A percentile compares a stretch with the other conserved stretches of the same genome.
Evolutionary conservation across 2,888 invertebrate species (phyloP).

Genomic region (Hyppa rectilinea): DNA sequence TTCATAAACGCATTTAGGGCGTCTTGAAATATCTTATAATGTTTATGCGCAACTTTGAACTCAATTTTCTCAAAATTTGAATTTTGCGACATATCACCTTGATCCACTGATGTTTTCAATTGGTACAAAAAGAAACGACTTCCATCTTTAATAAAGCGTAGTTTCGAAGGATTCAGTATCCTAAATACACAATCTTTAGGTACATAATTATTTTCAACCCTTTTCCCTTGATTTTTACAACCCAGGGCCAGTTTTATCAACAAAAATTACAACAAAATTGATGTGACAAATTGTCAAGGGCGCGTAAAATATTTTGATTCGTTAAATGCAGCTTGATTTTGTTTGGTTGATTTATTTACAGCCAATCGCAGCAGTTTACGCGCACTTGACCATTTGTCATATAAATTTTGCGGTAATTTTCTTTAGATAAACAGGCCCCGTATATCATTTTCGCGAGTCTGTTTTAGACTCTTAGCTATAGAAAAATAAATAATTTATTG

Average conservation of each 20-base stretch:
- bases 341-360: not conserved
- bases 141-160: conserved; percentile 78
- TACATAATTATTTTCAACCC: conserved; percentile 54
- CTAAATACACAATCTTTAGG: conserved; percentile 62
- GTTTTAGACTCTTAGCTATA: not conserved
- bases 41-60: no score
- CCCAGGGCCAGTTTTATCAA: not conserved
- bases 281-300: not conserved
- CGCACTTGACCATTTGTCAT: not conserved
- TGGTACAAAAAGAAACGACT: conserved; percentile 72
- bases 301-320: not conserved
- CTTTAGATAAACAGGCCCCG: not conserved
- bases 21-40: no score
- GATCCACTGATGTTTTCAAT: no score
- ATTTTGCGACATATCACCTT: no score
- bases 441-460: not conserved
- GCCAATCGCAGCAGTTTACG: not conserved
- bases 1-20: no score
- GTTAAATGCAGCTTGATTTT: no score
- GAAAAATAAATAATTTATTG: not conserved
- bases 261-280: not conserved
- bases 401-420: not conserved
- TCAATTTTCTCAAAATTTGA: no score
- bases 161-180: conserved; percentile 72
- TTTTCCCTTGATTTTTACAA: conserved; percentile 12